Evolutionary conservation across 2,113 vertebrate species (phyloP).

Genomic region (Anoura caudifer): DNA sequence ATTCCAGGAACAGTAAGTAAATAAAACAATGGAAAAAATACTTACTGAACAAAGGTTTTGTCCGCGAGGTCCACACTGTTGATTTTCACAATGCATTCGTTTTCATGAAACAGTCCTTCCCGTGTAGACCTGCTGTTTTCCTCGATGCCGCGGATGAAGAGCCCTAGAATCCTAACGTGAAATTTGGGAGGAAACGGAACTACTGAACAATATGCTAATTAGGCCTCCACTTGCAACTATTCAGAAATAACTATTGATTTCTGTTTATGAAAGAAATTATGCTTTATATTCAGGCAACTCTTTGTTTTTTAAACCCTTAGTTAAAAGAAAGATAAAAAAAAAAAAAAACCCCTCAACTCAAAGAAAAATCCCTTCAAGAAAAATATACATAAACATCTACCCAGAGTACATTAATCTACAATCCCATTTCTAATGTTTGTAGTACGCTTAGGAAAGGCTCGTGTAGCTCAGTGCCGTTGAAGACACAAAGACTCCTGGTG

Average conservation of each 20-base stretch:
- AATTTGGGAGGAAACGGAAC: constrained; percentile 14
- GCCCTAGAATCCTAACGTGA: constrained; percentile 87
- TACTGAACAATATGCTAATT: constrained; percentile 23
- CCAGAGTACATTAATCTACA: not conserved
- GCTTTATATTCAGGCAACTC: not conserved
- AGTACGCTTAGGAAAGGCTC: not conserved
- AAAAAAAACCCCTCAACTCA: not conserved
- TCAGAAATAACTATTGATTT: constrained; percentile 43
- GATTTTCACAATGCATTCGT: constrained; percentile 96
- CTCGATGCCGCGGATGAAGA: constrained; percentile 93
- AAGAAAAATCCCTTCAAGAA: not conserved
- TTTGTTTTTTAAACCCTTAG: not conserved
- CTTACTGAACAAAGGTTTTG: constrained; percentile 96
- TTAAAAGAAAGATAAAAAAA: not conserved
- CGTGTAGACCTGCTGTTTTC: constrained; percentile 92
- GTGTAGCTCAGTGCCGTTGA: not conserved
- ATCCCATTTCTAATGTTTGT: not conserved
- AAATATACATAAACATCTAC: not conserved
- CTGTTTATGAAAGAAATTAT: constrained; percentile 29
- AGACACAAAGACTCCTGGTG: fast-evolving
- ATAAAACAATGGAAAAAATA: constrained; percentile 48
- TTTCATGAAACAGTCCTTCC: constrained; percentile 91
- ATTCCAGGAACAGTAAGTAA: constrained; percentile 19
- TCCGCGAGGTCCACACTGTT: constrained; percentile 91
- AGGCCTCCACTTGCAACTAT: constrained; percentile 24